phyloP scores from a whole-genome alignment of 2,113 vertebrate species.

The Aramus guarauna region DNA sequence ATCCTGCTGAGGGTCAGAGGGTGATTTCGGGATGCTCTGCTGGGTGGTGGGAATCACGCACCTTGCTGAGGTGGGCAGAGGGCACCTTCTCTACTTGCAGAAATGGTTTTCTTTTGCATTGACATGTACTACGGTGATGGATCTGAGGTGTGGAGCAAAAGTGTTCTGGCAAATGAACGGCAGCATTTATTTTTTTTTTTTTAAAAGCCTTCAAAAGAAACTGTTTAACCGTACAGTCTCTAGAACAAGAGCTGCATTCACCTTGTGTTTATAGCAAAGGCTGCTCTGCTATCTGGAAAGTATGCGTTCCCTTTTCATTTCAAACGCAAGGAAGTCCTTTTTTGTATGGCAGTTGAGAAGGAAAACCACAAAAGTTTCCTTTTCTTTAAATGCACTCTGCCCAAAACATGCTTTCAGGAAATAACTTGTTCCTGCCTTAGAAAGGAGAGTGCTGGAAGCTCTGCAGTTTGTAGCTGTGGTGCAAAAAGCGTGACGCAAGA shows the following conservation, averaged over 20 bases:
- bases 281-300: not conserved
- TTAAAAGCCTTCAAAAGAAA: not conserved
- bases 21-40: not conserved
- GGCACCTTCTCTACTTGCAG: not conserved
- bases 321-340: not conserved
- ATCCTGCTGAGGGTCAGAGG: not conserved
- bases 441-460: not conserved
- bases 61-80: rapidly evolving
- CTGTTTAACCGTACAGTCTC: not conserved
- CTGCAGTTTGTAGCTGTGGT: not conserved
- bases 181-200: not conserved
- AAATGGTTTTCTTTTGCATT: not conserved
- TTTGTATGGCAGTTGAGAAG: constrained; percentile 10
- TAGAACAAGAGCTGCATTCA: constrained; percentile 4
- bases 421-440: constrained; percentile 14
- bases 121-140: rapidly evolving
- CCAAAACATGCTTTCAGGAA: not conserved
- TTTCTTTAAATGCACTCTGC: not conserved
- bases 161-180: not conserved
- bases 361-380: constrained; percentile 45
- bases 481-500: not conserved
- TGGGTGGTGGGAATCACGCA: not conserved
- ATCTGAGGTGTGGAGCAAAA: rapidly evolving
- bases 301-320: not conserved
- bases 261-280: not conserved